Percentiles rank a stretch among this genome's conserved stretches.
phyloP scores from a whole-genome alignment of 2,113 vertebrate genomes.

The Corvus cornix region DNA sequence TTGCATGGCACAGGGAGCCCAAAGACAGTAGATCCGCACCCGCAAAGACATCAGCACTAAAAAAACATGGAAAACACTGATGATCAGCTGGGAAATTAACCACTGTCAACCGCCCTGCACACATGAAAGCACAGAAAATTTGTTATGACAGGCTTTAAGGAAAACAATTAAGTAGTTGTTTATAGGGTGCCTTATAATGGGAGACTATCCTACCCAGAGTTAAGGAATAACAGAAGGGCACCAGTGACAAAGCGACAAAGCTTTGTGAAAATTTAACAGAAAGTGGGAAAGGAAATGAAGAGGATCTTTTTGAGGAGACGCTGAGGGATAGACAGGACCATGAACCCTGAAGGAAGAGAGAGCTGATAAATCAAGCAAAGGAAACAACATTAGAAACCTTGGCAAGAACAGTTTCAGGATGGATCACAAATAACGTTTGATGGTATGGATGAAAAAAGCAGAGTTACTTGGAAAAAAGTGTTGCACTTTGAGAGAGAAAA shows the following conservation, averaged over 20 bases:
- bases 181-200: not conserved
- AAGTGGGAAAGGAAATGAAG: not conserved
- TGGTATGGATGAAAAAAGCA: not conserved
- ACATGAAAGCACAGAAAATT: not conserved
- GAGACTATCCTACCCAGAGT: not conserved
- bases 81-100: not conserved
- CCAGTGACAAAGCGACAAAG: not conserved
- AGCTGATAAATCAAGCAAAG: not conserved
- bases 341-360: not conserved
- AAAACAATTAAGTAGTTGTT: not conserved
- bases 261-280: not conserved
- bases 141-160: not conserved
- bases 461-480: not conserved
- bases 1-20: not conserved
- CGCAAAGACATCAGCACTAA: not conserved
- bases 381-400: not conserved
- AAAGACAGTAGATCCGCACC: not conserved
- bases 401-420: not conserved
- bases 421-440: not conserved
- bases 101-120: not conserved
- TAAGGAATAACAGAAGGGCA: not conserved
- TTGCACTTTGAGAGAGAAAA: not conserved
- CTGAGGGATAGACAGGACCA: not conserved
- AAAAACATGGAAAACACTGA: not conserved
- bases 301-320: not conserved